Base-by-base conservation (phyloP, 1,140 invertebrate species). In the Procambarus clarkii region DNA sequence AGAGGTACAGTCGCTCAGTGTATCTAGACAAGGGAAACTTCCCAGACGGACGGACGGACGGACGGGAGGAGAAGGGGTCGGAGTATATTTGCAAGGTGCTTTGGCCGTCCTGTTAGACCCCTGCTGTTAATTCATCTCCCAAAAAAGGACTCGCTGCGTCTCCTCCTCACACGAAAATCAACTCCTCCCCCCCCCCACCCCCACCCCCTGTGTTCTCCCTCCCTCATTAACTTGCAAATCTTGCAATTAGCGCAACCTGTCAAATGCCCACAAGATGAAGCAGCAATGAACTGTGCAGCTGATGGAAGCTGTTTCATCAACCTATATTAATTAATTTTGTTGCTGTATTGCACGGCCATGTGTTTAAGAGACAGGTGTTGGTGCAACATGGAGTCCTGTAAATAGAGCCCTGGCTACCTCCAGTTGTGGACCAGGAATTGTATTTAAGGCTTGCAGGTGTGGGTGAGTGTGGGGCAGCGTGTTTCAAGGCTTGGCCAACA, bases 201-300 rank as follows among this genome's bases (percentile, higher is more conserved):
- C 2, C 50, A 8, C 50, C 13, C 21, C 60, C 5, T n/a, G n/a
- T n/a, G n/a, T n/a, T n/a, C 60, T 64, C n/a, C 46, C 48, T 54
- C 48, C 13, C 84, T 86, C 84, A 86, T 86, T 86, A 77, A 86
- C 84, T 86, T 86, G 84, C 84, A 86, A 86, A 86, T 86, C 24
- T 77, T 44, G 71, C 84, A 86, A 86, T 86, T 86, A 86, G 71
- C 84, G 71, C 69, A 24, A 24, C 69, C 84, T 77, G 24, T 77
- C 84, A 86, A 86, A 86, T 86, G 71, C 46, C 48, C 50, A 24
- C 58, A 44, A 83, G 81, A 83, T 83, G 45, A 83, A 34, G 50
- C 81, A 83, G 45, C 58, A 69, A 83, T 69, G 34, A 83, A 24
- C 15, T 18, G n/a, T 21, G 13, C 5, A 24, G 4, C 2, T 74